Base-by-base conservation (phyloP, 1,140 invertebrate genomes). In the Drosophila lacteicornis region DNA sequence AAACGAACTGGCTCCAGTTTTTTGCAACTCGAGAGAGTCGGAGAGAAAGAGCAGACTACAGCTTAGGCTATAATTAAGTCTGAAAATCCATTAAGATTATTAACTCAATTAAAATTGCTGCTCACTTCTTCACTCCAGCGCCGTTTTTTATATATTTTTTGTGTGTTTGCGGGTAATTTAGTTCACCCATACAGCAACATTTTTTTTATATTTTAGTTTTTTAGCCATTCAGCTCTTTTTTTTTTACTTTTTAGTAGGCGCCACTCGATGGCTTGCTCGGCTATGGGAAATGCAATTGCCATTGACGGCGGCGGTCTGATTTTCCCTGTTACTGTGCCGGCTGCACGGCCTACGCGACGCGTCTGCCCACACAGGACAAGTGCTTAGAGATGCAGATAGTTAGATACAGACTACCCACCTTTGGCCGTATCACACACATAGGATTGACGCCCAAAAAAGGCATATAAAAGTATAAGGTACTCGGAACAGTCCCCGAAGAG, bases 51-150 rank as follows among this genome's bases (percentile, higher is more conserved):
- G 51, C 51, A 19, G 53, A 33, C 43, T 46, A 22, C 17, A 65
- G 73, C 49, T 76, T 70, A 60, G 58, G 60, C 70, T 59, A 57
- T 83, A 83, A 83, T 83, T 83, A 83, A 71, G 80, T 76, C 66
- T 43, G 75, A 83, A 83, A 83, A 83, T 71, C 80, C 80, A 83
- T 83, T 83, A 83, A 83, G 80, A 83, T 83, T 83, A 83, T 83
- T 83, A 83, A 83, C 80, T 83, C 76, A 83, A 83, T 83, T 83
- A 83, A 83, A 79, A 79, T 75, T 63, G 74, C 63, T 79, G 55
- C 53, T 58, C 38, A 70, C 80, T 79, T 82, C 80, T 75, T 83
- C 70, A 70, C 65, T 62, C 49, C 8, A 38, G 25, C 46, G 25
- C 51, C 50, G 69, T 75, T 74, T 71, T 74, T 79, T 81, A 68